These are phyloP conservation scores for Actinopyga echinites DNA, from an alignment of 53 echinoderm and acorn worm genomes.

Conservation along the genomic window DNA sequence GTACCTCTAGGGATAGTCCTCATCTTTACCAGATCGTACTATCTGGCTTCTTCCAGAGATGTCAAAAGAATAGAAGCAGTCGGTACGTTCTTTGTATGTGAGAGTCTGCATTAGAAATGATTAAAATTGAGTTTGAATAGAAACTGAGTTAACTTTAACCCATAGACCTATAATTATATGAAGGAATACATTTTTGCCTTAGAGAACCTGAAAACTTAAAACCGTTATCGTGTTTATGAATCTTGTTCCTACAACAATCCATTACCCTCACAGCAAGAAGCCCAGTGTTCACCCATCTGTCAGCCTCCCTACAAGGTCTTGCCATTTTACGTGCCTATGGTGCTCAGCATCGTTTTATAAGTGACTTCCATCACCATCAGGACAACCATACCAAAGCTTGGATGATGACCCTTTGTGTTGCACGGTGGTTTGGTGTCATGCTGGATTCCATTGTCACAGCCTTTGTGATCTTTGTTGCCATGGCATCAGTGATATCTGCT, in stretches of 20 bases:
- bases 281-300: slow-evolving; percentile 93
- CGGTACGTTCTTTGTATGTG: slow-evolving; percentile 47
- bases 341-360: slow-evolving; percentile 71
- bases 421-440: slow-evolving; percentile 89
- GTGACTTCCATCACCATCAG: slow-evolving; percentile 63
- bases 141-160: too few relatives aligned
- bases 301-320: slow-evolving; percentile 84
- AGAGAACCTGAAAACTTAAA: too few relatives aligned
- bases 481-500: slow-evolving; percentile 66
- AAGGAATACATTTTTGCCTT: too few relatives aligned
- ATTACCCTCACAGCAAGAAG: slow-evolving; percentile 68
- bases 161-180: too few relatives aligned
- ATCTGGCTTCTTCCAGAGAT: slow-evolving; percentile 70
- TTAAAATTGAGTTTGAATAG: too few relatives aligned
- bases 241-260: not conserved
- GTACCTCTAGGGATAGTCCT: slow-evolving; percentile 59
- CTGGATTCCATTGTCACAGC: slow-evolving; percentile 65
- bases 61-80: slow-evolving; percentile 76
- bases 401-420: slow-evolving; percentile 73
- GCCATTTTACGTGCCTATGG: slow-evolving; percentile 81
- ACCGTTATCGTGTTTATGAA: too few relatives aligned
- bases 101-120: too few relatives aligned
- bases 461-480: slow-evolving; percentile 70
- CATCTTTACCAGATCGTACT: slow-evolving; percentile 62
- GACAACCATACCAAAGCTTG: slow-evolving; percentile 81